A percentile compares a stretch with the other conserved stretches of the same genome.
Evolutionary conservation across 2,113 vertebrate genomes (phyloP).

Genomic region (Daphoenositta chrysoptera): DNA sequence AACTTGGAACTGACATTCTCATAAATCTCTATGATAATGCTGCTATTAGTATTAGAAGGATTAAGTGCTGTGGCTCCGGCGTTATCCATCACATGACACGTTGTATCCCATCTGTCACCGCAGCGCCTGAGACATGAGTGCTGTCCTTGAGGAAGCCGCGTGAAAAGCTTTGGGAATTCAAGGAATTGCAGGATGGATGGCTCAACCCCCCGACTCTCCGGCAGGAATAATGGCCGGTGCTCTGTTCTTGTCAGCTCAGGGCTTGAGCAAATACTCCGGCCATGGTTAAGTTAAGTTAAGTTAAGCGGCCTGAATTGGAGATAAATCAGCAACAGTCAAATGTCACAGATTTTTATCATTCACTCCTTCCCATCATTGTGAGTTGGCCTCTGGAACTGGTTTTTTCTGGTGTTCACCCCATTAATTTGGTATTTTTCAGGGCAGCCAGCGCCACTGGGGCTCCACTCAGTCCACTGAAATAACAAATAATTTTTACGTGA

Average conservation of each 20-base stretch:
- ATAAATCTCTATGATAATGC: slow-evolving; percentile 91
- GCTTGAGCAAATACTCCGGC: slow-evolving; percentile 50
- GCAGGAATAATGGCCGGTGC: slow-evolving; percentile 67
- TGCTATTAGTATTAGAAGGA: slow-evolving; percentile 85
- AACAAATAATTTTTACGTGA: background rate
- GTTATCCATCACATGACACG: slow-evolving; percentile 84
- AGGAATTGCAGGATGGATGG: slow-evolving; percentile 75
- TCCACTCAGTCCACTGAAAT: background rate
- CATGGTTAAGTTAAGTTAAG: slow-evolving; percentile 59
- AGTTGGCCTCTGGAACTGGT: background rate
- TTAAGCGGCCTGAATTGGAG: slow-evolving; percentile 41
- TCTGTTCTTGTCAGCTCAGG: slow-evolving; percentile 78
- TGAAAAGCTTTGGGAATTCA: slow-evolving; percentile 78
- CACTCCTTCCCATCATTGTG: background rate
- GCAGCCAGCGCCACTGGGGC: background rate
- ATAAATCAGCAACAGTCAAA: slow-evolving; percentile 30
- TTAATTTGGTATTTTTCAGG: slow-evolving; percentile 14
- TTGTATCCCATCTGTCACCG: slow-evolving; percentile 80
- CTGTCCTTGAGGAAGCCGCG: slow-evolving; percentile 75
- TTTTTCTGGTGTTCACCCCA: background rate
- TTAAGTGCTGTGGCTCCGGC: slow-evolving; percentile 79
- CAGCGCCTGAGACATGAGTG: slow-evolving; percentile 69
- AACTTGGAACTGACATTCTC: slow-evolving; percentile 87
- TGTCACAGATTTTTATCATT: slow-evolving; percentile 23
- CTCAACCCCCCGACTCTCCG: slow-evolving; percentile 68